Conservation (phyloP, 2,113 vertebrate genomes). For the Orientallactaga bullata region DNA sequence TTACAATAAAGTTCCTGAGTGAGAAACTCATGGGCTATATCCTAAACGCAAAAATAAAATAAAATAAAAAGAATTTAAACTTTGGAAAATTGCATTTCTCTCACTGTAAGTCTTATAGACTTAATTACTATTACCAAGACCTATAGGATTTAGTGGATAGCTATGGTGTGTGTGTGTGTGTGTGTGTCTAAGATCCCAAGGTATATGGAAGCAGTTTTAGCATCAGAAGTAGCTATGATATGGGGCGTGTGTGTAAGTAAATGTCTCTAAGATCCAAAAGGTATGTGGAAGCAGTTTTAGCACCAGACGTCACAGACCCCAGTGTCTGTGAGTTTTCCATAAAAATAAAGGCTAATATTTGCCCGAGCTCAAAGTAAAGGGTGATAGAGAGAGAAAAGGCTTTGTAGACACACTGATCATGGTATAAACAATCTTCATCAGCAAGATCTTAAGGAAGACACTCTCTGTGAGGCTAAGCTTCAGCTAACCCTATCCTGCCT, state of each 20-base stretch:
- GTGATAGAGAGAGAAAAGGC: background rate
- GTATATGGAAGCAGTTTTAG: background rate
- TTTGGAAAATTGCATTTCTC: slow-evolving; percentile 40
- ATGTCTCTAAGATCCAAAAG: background rate
- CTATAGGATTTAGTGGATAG: background rate
- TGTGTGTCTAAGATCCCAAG: background rate
- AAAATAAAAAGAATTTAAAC: background rate
- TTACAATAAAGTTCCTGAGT: slow-evolving; percentile 49
- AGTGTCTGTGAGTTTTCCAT: background rate
- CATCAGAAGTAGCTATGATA: too few species aligned
- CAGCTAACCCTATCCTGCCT: background rate
- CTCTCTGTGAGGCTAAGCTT: background rate
- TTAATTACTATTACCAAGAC: background rate
- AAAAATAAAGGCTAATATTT: slow-evolving; percentile 50
- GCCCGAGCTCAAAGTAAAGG: slow-evolving; percentile 4
- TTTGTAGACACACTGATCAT: background rate
- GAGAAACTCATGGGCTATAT: background rate
- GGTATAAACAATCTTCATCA: slow-evolving; percentile 9
- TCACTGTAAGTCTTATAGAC: background rate
- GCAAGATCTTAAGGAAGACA: background rate
- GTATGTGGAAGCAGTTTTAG: background rate
- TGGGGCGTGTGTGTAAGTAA: background rate
- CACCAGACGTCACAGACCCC: background rate
- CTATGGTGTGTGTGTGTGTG: background rate
- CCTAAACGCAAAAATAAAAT: background rate